Percentiles rank a stretch among this genome's conserved stretches.
These are phyloP conservation scores for Melanotaenia parkinsoni DNA, from an alignment of 2,797 vertebrate species.

Conservation along the genomic window DNA sequence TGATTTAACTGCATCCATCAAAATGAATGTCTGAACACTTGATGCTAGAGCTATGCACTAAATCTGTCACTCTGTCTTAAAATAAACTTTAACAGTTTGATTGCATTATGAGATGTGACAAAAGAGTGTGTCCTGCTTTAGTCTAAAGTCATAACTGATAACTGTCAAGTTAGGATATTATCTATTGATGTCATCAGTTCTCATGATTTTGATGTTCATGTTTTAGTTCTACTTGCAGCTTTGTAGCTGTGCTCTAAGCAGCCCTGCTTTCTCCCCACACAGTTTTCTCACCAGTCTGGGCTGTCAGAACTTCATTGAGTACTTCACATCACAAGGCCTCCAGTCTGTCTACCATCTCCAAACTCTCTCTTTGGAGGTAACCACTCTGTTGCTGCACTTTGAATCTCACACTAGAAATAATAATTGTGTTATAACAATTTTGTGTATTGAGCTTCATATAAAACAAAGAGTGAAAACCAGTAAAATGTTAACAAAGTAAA, in stretches of 20 bases:
- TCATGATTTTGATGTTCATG: constrained; percentile 1
- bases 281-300: constrained; percentile 98
- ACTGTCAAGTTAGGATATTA: not conserved
- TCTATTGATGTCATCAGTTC: not conserved
- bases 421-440: not conserved
- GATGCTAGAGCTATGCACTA: not conserved
- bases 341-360: constrained; percentile 98
- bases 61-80: constrained; percentile 9
- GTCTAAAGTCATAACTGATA: constrained; percentile 23
- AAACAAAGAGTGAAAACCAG: constrained; percentile 1
- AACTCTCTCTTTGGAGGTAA: constrained; percentile 98
- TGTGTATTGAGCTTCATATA: constrained; percentile 2
- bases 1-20: constrained; percentile 35
- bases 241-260: constrained; percentile 74
- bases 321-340: constrained; percentile 96
- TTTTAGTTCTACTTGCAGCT: constrained; percentile 14
- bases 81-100: constrained; percentile 16
- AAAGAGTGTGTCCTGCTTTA: constrained; percentile 8
- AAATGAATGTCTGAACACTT: constrained; percentile 21
- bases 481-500: not conserved
- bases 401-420: constrained; percentile 9
- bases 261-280: constrained; percentile 85
- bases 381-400: constrained; percentile 29
- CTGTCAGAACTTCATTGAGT: constrained; percentile 99
- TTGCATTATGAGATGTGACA: constrained; percentile 2